Percentiles rank a stretch among this genome's conserved stretches.
These are phyloP conservation scores for Hydrophis major DNA, from an alignment of 2,797 vertebrate species.

Conservation along the genomic window DNA sequence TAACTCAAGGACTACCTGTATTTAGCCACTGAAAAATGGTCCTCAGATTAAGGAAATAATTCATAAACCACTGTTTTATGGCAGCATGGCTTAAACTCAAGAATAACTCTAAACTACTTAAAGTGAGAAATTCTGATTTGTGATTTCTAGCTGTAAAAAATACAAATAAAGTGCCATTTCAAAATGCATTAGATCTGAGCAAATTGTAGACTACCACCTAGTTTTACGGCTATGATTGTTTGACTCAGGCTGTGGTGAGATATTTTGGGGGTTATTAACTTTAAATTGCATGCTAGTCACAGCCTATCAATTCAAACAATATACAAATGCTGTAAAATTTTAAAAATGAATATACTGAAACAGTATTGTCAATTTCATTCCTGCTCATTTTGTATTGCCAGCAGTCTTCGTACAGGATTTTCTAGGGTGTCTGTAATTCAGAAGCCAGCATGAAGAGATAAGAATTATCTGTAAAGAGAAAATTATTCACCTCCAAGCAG, in stretches of 20 bases:
- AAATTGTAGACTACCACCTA: background rate
- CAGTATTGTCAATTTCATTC: background rate
- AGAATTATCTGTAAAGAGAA: background rate
- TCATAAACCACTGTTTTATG: conserved; percentile 45
- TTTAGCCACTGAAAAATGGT: conserved; percentile 28
- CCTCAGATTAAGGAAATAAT: conserved; percentile 31
- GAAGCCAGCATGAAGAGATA: background rate
- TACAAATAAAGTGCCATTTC: conserved; percentile 60
- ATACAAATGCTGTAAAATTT: background rate
- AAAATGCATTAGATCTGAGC: conserved; percentile 46
- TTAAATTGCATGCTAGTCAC: background rate
- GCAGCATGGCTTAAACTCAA: conserved; percentile 50
- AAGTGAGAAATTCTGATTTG: conserved; percentile 63
- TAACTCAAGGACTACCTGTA: background rate
- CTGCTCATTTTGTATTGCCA: background rate
- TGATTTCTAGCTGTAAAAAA: conserved; percentile 66
- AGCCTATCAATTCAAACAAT: background rate
- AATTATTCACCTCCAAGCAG: background rate
- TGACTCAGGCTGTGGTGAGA: background rate
- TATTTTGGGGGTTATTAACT: background rate
- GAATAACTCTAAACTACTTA: conserved; percentile 46
- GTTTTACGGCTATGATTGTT: background rate
- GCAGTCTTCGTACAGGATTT: background rate
- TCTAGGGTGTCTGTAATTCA: background rate
- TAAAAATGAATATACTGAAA: background rate